A percentile compares a stretch with the other conserved stretches of the same genome.
These are phyloP conservation scores for Drosophila ironensis DNA, from an alignment of 1,140 invertebrate species.

Conservation along the genomic window DNA sequence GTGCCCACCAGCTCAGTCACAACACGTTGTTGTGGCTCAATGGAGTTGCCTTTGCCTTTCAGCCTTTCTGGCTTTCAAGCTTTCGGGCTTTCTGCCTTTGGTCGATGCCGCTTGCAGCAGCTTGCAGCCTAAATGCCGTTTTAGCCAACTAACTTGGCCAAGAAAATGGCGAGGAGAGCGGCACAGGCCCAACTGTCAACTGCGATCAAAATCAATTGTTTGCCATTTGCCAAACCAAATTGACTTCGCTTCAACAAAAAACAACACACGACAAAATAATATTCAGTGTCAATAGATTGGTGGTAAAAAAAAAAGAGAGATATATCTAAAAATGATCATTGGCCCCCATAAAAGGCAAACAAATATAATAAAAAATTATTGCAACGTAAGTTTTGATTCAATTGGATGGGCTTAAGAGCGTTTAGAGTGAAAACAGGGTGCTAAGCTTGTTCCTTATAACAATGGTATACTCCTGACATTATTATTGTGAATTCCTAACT, in stretches of 20 bases:
- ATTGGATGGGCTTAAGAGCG: slow-evolving; percentile 62
- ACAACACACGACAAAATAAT: slow-evolving; percentile 37
- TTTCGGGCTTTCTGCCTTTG: slow-evolving; percentile 26
- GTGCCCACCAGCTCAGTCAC: slow-evolving; percentile 51
- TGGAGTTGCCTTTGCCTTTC: slow-evolving; percentile 7
- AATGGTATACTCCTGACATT: no score
- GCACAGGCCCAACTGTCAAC: slow-evolving; percentile 45
- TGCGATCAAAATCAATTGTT: slow-evolving; percentile 66
- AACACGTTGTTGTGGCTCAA: slow-evolving; percentile 42
- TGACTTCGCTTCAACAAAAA: slow-evolving; percentile 39
- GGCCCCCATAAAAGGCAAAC: slow-evolving; percentile 59
- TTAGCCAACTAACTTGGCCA: slow-evolving; percentile 52
- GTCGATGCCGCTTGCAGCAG: slow-evolving; percentile 42
- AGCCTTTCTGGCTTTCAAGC: not conserved
- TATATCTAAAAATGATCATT: slow-evolving; percentile 19
- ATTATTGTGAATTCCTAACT: no score
- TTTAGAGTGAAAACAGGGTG: slow-evolving; percentile 68
- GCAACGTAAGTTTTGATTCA: slow-evolving; percentile 49
- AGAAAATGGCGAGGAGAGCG: slow-evolving; percentile 4
- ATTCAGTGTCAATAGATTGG: slow-evolving; percentile 40
- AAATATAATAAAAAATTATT: slow-evolving; percentile 78
- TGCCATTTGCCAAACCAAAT: slow-evolving; percentile 51
- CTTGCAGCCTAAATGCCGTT: slow-evolving; percentile 47
- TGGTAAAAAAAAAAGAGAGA: slow-evolving; percentile 11
- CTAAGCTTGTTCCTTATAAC: no score